These are phyloP conservation scores for Nylanderia fulva DNA, from an alignment of 1,140 invertebrate species.

Conservation along the genomic window DNA sequence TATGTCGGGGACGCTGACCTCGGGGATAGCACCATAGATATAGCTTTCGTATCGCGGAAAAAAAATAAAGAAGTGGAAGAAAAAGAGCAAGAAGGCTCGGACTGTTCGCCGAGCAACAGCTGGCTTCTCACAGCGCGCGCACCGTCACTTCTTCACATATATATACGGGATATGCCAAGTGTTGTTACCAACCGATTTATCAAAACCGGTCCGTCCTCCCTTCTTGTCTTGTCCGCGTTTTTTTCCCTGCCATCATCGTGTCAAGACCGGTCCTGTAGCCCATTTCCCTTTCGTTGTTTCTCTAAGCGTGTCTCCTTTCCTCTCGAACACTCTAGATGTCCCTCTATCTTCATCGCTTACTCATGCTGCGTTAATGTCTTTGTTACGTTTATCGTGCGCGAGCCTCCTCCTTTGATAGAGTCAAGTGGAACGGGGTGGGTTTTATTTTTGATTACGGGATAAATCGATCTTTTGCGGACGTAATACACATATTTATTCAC, in stretches of 20 bases:
- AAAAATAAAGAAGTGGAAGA: constrained; percentile 45
- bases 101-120: constrained; percentile 75
- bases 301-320: constrained; percentile 13
- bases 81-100: constrained; percentile 31
- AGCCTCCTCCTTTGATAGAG: constrained; percentile 4
- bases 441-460: not conserved
- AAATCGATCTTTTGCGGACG: not conserved
- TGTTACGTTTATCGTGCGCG: constrained; percentile 35
- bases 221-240: constrained; percentile 33
- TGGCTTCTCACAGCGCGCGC: constrained; percentile 72
- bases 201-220: constrained; percentile 70
- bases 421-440: constrained; percentile 19
- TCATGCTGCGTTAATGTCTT: constrained; percentile 35
- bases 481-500: not conserved
- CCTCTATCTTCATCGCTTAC: not conserved
- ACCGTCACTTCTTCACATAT: constrained; percentile 66
- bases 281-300: constrained; percentile 69
- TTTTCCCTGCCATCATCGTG: constrained; percentile 35
- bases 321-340: not conserved
- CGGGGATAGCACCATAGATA: constrained; percentile 54
- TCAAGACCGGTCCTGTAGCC: constrained; percentile 61
- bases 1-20: constrained; percentile 65
- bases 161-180: constrained; percentile 48
- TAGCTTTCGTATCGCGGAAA: constrained; percentile 57
- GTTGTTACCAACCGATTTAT: constrained; percentile 80